Evolutionary conservation across 2,888 invertebrate genomes (phyloP), one percentile per base, ranked within the genome.

Genomic region (Mellilla xanthometata): DNA sequence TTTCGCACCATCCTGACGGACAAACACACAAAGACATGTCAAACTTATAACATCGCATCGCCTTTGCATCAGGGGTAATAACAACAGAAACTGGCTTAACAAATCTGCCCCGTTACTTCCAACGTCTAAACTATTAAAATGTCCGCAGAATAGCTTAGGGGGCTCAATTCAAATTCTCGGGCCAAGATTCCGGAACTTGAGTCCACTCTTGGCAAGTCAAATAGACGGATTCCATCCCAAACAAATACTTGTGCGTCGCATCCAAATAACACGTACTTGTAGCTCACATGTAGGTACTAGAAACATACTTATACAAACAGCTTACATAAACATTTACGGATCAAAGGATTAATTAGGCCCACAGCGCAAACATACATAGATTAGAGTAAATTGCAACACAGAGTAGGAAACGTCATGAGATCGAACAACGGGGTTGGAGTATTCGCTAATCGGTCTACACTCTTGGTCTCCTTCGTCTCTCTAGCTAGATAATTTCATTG

Each of bases 161-260:
- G 27, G 12, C 45, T 45, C 41, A 45, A 45, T 50, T 39, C 19
- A 31, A 41, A 50, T 50, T 45, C 49, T 11, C 12, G 12, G 23
- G 38, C 33, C 41, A 50, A 45, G 41, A 40, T 50, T 38, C 36
- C 26, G 27, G 36, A 49, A 45, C 45, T 41, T 27, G 30, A 44
- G 41, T 39, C 45, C 49, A 42, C 30, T 45, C 26, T 2, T 30
- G 23, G 27, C 38, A 50, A 45, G 45, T 45, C 45, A 45, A 50
- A 50, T 45, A 50, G 29, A 29, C 22, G 40, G 44, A 39, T 41
- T 44, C 31, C 44, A 44, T 45, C 49, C 49, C 41, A 45, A 50
- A 50, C 41, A 50, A 50, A 50, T 42, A 50, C 44, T 50, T 42
- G 39, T 39, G 31, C 15, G 23, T 38, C 22, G 23, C 42, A 32